phyloP scores from a whole-genome alignment of 2,113 vertebrate genomes.

The Saccopteryx bilineata region DNA sequence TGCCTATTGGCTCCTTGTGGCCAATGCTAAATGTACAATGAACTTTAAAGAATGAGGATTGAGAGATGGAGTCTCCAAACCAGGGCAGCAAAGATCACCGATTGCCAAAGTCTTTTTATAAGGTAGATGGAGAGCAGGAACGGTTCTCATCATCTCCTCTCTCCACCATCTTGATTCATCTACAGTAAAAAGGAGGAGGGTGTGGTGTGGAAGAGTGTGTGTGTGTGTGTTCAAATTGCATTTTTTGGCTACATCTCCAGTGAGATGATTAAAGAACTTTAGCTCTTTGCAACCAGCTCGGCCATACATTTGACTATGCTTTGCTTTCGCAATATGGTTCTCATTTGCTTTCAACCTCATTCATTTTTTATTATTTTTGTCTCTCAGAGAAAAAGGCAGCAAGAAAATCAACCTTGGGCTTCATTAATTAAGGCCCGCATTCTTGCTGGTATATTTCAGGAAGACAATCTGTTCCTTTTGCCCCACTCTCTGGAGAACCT shows the following conservation, averaged over 20 bases:
- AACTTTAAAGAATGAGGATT: constrained; percentile 54
- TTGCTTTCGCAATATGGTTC: constrained; percentile 81
- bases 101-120: constrained; percentile 68
- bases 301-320: constrained; percentile 75
- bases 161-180: constrained; percentile 83
- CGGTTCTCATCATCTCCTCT: constrained; percentile 80
- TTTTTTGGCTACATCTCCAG: constrained; percentile 79
- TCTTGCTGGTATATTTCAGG: constrained; percentile 74
- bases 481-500: constrained; percentile 63
- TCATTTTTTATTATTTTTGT: constrained; percentile 85
- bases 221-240: constrained; percentile 73
- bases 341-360: constrained; percentile 83
- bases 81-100: constrained; percentile 12
- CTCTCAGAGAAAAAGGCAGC: constrained; percentile 81
- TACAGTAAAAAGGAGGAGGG: constrained; percentile 70
- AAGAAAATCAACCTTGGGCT: constrained; percentile 79
- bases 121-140: constrained; percentile 66
- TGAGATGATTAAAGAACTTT: constrained; percentile 84
- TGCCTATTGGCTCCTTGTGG: constrained; percentile 34
- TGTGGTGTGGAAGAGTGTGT: constrained; percentile 26
- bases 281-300: constrained; percentile 76
- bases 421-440: constrained; percentile 81
- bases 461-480: constrained; percentile 66
- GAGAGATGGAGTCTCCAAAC: constrained; percentile 59
- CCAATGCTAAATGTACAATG: not conserved